These are phyloP conservation scores for Hyposoter didymator DNA, from an alignment of 2,888 invertebrate genomes.

Conservation along the genomic window DNA sequence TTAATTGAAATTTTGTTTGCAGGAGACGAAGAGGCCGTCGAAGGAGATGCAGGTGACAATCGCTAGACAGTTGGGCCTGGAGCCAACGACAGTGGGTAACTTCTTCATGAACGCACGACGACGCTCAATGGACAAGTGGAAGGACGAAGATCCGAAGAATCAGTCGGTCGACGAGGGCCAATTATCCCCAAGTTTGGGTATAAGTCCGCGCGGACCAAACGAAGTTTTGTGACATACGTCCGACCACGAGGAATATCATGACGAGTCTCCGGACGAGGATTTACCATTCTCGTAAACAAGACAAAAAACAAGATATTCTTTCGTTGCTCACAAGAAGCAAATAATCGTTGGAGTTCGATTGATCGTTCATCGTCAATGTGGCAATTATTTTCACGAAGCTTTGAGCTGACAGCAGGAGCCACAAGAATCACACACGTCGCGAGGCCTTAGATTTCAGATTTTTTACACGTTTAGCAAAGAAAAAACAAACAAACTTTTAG, in stretches of 20 bases:
- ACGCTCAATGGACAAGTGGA: constrained; percentile 99
- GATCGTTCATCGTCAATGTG: constrained; percentile 5
- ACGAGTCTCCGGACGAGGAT: constrained; percentile 83
- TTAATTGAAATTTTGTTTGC: constrained; percentile 66
- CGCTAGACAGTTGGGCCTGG: constrained; percentile 97
- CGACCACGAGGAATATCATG: constrained; percentile 84
- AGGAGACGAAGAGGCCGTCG: constrained; percentile 99
- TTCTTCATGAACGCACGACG: constrained; percentile 99
- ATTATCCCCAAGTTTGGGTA: constrained; percentile 83
- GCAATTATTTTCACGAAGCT: constrained; percentile 3
- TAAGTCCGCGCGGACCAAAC: constrained; percentile 82
- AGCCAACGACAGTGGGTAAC: constrained; percentile 99
- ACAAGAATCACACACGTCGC: constrained; percentile 21
- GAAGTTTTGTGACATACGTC: constrained; percentile 85
- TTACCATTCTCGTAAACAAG: constrained; percentile 81
- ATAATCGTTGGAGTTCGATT: constrained; percentile 34
- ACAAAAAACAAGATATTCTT: constrained; percentile 53
- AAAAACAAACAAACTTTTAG: constrained; percentile 7
- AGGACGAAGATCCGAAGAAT: constrained; percentile 93
- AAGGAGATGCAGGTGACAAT: constrained; percentile 99
- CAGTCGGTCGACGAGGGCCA: constrained; percentile 83
- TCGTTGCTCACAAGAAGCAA: constrained; percentile 48
- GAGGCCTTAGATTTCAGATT: constrained; percentile 61
- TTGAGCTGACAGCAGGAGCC: constrained; percentile 35
- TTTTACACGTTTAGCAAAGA: constrained; percentile 68